Percentiles rank a stretch among this genome's conserved stretches.
phyloP scores from a whole-genome alignment of 2,113 vertebrate species.

The Grantiella picta region DNA sequence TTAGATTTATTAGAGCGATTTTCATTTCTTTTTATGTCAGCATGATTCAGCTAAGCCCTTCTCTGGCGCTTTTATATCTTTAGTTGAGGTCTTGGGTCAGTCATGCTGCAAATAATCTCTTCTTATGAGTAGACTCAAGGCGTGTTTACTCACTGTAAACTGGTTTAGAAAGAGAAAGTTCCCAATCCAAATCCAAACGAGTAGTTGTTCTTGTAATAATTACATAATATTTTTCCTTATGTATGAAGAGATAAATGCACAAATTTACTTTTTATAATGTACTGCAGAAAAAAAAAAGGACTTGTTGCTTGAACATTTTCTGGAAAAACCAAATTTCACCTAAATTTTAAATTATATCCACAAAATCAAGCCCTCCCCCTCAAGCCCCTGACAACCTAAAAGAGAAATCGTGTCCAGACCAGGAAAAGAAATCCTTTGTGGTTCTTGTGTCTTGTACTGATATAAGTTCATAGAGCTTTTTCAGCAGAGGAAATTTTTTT shows the following conservation, averaged over 20 bases:
- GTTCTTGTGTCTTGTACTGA: not conserved
- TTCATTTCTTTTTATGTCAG: not conserved
- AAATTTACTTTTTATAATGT: not conserved
- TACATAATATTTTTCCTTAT: not conserved
- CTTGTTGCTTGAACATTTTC: not conserved
- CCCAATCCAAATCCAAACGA: not conserved
- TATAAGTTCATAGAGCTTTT: not conserved
- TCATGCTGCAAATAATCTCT: slow-evolving; percentile 34
- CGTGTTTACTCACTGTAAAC: not conserved
- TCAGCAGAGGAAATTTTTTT: not conserved
- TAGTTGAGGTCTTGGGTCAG: slow-evolving; percentile 3
- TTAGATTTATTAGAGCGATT: slow-evolving; percentile 36
- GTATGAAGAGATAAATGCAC: not conserved
- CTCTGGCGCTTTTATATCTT: slow-evolving; percentile 1
- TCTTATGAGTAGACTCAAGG: slow-evolving; percentile 20
- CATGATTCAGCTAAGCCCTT: slow-evolving; percentile 29
- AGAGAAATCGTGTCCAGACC: not conserved
- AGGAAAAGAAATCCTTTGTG: not conserved
- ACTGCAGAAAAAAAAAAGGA: not conserved
- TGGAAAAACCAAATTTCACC: not conserved
- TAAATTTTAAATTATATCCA: not conserved
- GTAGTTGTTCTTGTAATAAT: not conserved
- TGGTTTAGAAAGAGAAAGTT: not conserved
- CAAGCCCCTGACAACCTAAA: not conserved
- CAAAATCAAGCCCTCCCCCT: not conserved